Conservation (phyloP, 1,140 invertebrate species). For the Listronotus oregonensis region DNA sequence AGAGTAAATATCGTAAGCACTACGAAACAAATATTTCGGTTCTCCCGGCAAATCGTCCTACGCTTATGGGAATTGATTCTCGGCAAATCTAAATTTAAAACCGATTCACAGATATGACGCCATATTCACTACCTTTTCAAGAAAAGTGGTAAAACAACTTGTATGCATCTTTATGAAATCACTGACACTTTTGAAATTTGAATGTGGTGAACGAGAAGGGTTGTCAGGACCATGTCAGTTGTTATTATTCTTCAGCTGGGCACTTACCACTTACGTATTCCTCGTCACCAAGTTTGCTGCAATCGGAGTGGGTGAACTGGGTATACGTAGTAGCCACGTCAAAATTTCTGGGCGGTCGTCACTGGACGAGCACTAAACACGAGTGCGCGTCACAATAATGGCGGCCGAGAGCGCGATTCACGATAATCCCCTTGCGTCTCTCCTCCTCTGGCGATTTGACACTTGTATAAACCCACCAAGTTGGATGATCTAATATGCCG, state of each 20-base stretch:
- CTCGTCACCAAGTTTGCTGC: slow-evolving; percentile 91
- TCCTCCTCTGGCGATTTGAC: background rate
- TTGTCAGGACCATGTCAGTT: slow-evolving; percentile 66
- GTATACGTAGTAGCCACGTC: slow-evolving; percentile 93
- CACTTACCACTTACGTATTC: slow-evolving; percentile 93
- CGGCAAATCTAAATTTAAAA: slow-evolving; percentile 57
- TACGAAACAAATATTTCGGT: slow-evolving; percentile 3
- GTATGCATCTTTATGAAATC: slow-evolving; percentile 48
- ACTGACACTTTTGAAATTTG: slow-evolving; percentile 40
- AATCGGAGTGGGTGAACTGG: slow-evolving; percentile 88
- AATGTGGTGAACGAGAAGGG: slow-evolving; percentile 50
- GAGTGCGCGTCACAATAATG: slow-evolving; percentile 73
- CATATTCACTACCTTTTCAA: slow-evolving; percentile 61
- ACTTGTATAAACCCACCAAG: background rate
- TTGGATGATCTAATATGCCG: background rate
- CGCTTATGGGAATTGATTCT: background rate
- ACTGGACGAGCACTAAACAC: slow-evolving; percentile 68
- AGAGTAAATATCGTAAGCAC: background rate
- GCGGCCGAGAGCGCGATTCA: slow-evolving; percentile 44
- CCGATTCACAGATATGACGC: slow-evolving; percentile 58
- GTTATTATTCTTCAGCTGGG: slow-evolving; percentile 68
- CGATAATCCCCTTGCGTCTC: background rate
- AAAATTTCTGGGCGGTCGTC: slow-evolving; percentile 89
- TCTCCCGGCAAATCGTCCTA: slow-evolving; percentile 8
- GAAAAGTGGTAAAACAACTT: slow-evolving; percentile 49